Evolutionary conservation across 2,113 vertebrate genomes (phyloP), one percentile per base, ranked within the genome.

Genomic region (Actenoides lindsayi): DNA sequence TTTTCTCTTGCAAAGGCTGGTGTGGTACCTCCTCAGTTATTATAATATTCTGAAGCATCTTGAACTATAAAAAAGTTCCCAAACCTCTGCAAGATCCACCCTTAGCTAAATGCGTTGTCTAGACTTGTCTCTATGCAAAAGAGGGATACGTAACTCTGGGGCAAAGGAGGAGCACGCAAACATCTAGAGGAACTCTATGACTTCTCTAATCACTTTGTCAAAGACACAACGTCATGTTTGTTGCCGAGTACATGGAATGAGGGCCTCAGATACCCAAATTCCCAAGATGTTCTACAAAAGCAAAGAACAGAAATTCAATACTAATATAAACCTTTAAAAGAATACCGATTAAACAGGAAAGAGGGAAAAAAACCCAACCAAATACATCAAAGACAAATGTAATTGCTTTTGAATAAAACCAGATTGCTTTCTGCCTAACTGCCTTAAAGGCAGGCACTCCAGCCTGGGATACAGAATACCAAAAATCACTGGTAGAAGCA

Each of bases 381-480:
- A 95, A 95, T 70, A 95, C 88, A 97, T 95, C 97, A 97, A 96
- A 97, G 95, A 94, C 90, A 93, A 97, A 95, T 89, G 91, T 95
- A 95, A 98, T 96, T 96, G 90, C 94, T 97, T 96, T 95, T 95
- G 94, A 96, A 96, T 91, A 97, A 95, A 95, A 89, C 1, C 87
- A 95, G 88, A 97, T 81, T 93, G 91, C 93, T 95, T 96, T 94
- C 87, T 94, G 84, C 84, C 83, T 91, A 86, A 41, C 90, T 95
- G 90, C 94, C 90, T 97, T 87, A 79, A 78, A 92, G 95, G 94
- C 92, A 95, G 82, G 75, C 70, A 54, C 77, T 80, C 62, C 59
- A 56, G 33, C 33, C 74, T 67, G 54, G 92, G 88, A 93, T 25
- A 64, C 33, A 90, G 35, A 67, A 62, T 60, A 88, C 59, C 11